Percentiles rank a stretch among this genome's conserved stretches.
Evolutionary conservation across 2,797 vertebrate species (phyloP).

Genomic region (Takifugu ocellatus): DNA sequence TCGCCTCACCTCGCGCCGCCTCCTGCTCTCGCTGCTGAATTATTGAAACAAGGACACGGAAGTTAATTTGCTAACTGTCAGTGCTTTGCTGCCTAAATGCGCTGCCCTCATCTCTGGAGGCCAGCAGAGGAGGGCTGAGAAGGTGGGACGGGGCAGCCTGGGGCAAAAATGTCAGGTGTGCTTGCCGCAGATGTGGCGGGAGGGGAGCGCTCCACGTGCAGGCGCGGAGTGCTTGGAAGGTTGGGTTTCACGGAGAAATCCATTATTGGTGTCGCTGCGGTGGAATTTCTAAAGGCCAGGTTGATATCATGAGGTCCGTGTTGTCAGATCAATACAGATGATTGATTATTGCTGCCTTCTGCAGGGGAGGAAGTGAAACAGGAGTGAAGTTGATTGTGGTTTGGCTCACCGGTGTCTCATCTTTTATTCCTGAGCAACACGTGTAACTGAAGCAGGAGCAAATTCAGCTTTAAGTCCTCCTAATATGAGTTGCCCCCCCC

Average conservation of each 20-base stretch:
- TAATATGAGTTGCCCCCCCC: slow-evolving; percentile 33
- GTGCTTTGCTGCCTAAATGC: slow-evolving; percentile 74
- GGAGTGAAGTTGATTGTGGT: slow-evolving; percentile 21
- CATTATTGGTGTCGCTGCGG: no score
- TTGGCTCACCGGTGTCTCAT: slow-evolving; percentile 52
- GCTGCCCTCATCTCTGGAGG: slow-evolving; percentile 70
- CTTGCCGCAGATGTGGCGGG: slow-evolving; percentile 52
- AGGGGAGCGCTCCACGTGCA: slow-evolving; percentile 58
- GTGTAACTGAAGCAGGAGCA: slow-evolving; percentile 33
- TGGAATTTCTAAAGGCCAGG: no score
- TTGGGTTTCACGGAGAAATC: no score
- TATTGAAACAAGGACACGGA: slow-evolving; percentile 76
- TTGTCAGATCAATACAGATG: no score
- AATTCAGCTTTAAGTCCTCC: slow-evolving; percentile 25
- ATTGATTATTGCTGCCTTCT: no score
- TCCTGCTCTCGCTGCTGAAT: slow-evolving; percentile 60
- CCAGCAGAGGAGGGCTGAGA: slow-evolving; percentile 19
- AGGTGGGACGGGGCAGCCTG: slow-evolving; percentile 58
- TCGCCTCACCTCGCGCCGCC: slow-evolving; percentile 48
- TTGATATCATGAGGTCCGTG: no score
- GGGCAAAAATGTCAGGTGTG: slow-evolving; percentile 76
- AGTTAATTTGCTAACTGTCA: slow-evolving; percentile 79
- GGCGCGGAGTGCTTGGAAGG: slow-evolving; percentile 35
- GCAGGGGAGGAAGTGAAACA: no score
- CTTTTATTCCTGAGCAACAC: slow-evolving; percentile 61